Evolutionary conservation across 2,888 invertebrate species (phyloP).

Genomic region (Lasioglossum pauxillum): DNA sequence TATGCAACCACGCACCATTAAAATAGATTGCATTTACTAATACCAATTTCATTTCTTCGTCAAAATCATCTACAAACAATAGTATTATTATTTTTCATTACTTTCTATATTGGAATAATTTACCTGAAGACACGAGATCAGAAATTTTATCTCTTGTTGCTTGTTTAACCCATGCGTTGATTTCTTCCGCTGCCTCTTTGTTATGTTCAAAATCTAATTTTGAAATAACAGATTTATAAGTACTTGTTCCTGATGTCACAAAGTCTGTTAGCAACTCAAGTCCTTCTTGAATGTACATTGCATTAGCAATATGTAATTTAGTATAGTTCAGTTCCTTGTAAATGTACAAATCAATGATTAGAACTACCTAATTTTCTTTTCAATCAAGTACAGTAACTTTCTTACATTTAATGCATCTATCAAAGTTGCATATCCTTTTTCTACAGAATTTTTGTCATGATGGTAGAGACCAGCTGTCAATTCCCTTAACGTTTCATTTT

Average conservation of each 20-base stretch:
- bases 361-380: not conserved
- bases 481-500: slow-evolving; percentile 72
- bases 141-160: slow-evolving; percentile 93
- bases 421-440: slow-evolving; percentile 66
- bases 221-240: slow-evolving; percentile 88
- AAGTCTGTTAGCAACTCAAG: slow-evolving; percentile 85
- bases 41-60: slow-evolving; percentile 88
- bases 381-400: not conserved
- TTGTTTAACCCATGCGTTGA: slow-evolving; percentile 92
- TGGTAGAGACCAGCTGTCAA: slow-evolving; percentile 68
- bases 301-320: slow-evolving; percentile 89
- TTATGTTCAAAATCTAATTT: slow-evolving; percentile 87
- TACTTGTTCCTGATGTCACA: slow-evolving; percentile 86
- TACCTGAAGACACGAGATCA: slow-evolving; percentile 88
- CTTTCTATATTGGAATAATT: not conserved
- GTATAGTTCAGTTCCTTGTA: slow-evolving; percentile 84
- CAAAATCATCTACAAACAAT: slow-evolving; percentile 85
- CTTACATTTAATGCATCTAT: slow-evolving; percentile 73
- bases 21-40: slow-evolving; percentile 94
- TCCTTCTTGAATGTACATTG: slow-evolving; percentile 88
- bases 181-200: slow-evolving; percentile 84
- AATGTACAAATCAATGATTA: slow-evolving; percentile 13
- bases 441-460: slow-evolving; percentile 47
- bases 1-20: slow-evolving; percentile 90
- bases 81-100: not conserved